Evolutionary conservation across 2,113 vertebrate genomes (phyloP), one percentile per base, ranked within the genome.

Genomic region (Cavia aperea): DNA sequence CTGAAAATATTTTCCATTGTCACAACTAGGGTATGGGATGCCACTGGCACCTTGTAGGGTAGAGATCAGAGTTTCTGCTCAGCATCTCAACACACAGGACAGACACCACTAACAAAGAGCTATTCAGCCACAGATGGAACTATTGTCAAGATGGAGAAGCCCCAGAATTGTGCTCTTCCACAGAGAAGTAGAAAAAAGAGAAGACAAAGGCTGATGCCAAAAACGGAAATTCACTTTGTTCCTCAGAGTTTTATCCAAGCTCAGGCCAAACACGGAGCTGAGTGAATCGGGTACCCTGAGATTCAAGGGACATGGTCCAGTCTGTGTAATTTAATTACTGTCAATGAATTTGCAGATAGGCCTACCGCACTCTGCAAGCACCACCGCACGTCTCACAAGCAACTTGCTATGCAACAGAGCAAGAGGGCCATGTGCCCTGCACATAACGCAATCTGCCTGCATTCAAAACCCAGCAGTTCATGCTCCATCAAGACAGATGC

Each of bases 401-500:
- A 87, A 77, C 54, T 70, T n/a, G 36, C 81, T 88, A 6, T 63
- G 54, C 51, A 83, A 23, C 7, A 83, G 77, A 86, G 81, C 62
- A 81, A 86, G 92, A 86, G 12, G 65, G 33, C 33, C 85, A 33
- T 39, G 86, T 7, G 26, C 13, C 23, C 14, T 10, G 24, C 33
- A 83, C 65, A 33, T 39, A 94, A 92, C 49, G 90, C 66, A 89
- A 93, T 94, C 84, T 93, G 39, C 72, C 31, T 65, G 15, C 85
- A 89, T 88, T 94, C 86, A 39, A 81, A 66, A 70, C 92, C 81
- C 7, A 33, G 60, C 11, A 13, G 79, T 29, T 73, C 4, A 1
- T n/a, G 2, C 1, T 90, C 89, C 73, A 78, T 91, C 94, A 73
- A 54, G 92, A 82, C 95, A 95, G 95, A 92, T 95, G 94, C 58